Base-by-base conservation (phyloP, 2,113 vertebrate species). In the Plotosus lineatus region DNA sequence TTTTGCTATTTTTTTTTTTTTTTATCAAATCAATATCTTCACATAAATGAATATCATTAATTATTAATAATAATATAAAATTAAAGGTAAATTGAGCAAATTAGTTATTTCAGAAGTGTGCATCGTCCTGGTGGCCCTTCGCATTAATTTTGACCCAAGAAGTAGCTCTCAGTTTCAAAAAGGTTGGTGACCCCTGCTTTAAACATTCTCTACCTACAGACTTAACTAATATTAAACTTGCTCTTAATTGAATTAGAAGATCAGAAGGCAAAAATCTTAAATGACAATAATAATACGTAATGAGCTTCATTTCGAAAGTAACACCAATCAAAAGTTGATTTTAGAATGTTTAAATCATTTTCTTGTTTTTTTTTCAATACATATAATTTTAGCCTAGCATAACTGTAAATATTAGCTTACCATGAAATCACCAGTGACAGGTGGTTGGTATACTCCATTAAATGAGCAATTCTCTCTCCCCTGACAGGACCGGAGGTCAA, bases 401-500 rank as follows among this genome's bases (percentile, higher is more conserved):
- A 63, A 53, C 10, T 14, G 50, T 60, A 10, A 40, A 6, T 58
- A 56, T 36, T 23, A 77, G 46, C 8, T 46, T 95, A 99, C 97
- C 96, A 95, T 93, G 81, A 96, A 99, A 0, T 90, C 83, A 56
- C 97, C 96, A 72, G 87, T 91, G 60, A 95, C 89, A 7, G 92
- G 92, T 36, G 96, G 96, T 87, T 96, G 96, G 86, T 93, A 89
- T 12, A 95, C 87, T 14, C 93, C 94, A 51, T 94, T 80, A 80
- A 96, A 96, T 3, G 94, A 95, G 79, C 96, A 97, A 44, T 91
- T 87, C 4, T 90, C 84, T 42, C 63, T 77, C 33, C 88, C 87
- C 5, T 56, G 86, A 82, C 96, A 98, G 26, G 87, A 88, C 5
- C 76, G 85, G 84, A 94, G 92, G 89, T 96, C 91, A 86, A 99